Percentiles rank a stretch among this genome's conserved stretches.
phyloP scores from a whole-genome alignment of 2,797 vertebrate species.

The Bradypus variegatus region DNA sequence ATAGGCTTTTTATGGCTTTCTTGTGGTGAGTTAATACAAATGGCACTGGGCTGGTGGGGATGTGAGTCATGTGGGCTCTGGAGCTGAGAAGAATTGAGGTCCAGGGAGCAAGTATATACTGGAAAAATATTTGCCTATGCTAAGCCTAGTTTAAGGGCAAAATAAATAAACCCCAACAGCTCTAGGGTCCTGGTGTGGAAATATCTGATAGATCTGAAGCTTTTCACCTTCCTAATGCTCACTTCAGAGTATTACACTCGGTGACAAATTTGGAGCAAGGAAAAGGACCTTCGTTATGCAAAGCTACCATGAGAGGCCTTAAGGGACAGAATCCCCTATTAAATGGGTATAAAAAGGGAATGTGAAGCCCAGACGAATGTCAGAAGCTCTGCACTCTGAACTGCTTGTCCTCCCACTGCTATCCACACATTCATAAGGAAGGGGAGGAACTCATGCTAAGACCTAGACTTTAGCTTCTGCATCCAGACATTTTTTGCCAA shows the following conservation, averaged over 20 bases:
- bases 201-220: not conserved
- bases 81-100: not conserved
- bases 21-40: not conserved
- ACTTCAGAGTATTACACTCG: not conserved
- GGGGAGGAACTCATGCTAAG: not conserved
- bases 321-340: not conserved
- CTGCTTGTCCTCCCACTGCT: not conserved
- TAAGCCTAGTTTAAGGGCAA: not conserved
- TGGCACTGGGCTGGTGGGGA: not conserved
- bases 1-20: not conserved
- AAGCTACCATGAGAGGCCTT: not conserved
- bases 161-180: not conserved
- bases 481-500: not conserved
- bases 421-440: not conserved
- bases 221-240: not conserved
- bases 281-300: not conserved
- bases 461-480: not conserved
- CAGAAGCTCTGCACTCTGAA: not conserved
- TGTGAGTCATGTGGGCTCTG: not conserved
- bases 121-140: not conserved
- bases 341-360: not conserved
- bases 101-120: not conserved
- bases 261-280: not conserved
- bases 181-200: too few species aligned
- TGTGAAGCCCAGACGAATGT: too few species aligned